phyloP scores from a whole-genome alignment of 2,888 invertebrate species.

The Pterostichus madidus region DNA sequence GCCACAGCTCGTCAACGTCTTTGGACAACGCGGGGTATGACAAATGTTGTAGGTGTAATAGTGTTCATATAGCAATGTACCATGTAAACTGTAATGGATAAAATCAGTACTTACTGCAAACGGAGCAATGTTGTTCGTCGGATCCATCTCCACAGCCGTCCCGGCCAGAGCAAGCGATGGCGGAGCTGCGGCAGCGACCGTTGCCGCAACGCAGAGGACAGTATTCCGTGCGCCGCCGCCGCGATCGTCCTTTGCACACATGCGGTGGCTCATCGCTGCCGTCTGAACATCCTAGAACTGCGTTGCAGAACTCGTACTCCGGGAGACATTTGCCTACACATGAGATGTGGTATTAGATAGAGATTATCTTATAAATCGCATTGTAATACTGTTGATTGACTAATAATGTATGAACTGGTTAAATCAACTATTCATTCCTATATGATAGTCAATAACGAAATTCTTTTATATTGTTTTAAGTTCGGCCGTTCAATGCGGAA shows the following conservation, averaged over 20 bases:
- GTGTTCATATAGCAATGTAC: too few species aligned
- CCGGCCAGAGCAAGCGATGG: slow-evolving; percentile 92
- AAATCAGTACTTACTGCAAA: slow-evolving; percentile 87
- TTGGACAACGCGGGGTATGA: too few species aligned
- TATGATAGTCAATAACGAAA: too few species aligned
- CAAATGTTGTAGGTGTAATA: neutral
- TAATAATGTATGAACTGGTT: too few species aligned
- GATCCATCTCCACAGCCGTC: slow-evolving; percentile 96
- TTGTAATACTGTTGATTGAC: too few species aligned
- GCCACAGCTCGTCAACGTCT: too few species aligned
- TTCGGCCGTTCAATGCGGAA: too few species aligned
- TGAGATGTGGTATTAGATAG: too few species aligned
- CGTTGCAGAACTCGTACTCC: slow-evolving; percentile 95
- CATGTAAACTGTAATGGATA: neutral
- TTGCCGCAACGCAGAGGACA: slow-evolving; percentile 93
- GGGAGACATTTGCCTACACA: slow-evolving; percentile 82
- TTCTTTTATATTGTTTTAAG: too few species aligned
- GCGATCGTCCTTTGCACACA: slow-evolving; percentile 83
- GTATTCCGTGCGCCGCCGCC: slow-evolving; percentile 79
- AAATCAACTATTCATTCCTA: too few species aligned
- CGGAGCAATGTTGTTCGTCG: slow-evolving; percentile 90
- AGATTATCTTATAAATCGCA: too few species aligned
- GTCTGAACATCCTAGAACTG: slow-evolving; percentile 91
- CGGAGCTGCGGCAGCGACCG: slow-evolving; percentile 92
- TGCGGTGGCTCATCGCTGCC: slow-evolving; percentile 94